These are phyloP conservation scores for Leptobrachium ailaonicum DNA, from an alignment of 2,113 vertebrate species.

Conservation along the genomic window DNA sequence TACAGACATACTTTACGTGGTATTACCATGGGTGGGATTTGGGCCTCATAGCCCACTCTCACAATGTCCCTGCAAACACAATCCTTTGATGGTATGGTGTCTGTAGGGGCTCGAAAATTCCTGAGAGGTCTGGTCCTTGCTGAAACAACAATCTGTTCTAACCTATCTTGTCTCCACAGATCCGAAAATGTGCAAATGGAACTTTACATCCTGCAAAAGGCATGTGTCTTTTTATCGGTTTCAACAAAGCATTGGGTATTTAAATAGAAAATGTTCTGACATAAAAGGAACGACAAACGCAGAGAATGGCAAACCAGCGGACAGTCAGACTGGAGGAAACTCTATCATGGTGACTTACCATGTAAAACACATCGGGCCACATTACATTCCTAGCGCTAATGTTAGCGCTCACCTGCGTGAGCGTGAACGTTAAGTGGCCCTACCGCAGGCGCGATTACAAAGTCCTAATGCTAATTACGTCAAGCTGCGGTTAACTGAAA, in stretches of 20 bases:
- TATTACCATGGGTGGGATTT: constrained; percentile 31
- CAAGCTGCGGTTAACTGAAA: too few species aligned
- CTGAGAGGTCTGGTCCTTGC: constrained; percentile 40
- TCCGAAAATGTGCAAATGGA: constrained; percentile 12
- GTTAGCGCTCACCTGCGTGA: too few species aligned
- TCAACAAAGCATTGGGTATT: constrained; percentile 1
- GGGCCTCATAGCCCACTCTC: constrained; percentile 19
- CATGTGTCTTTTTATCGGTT: neutral
- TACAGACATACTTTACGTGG: constrained; percentile 40
- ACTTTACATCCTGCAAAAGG: constrained; percentile 12
- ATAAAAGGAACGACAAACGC: neutral
- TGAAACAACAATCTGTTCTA: constrained; percentile 48
- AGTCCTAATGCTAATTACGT: too few species aligned
- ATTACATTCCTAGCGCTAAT: too few species aligned
- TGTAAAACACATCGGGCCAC: neutral
- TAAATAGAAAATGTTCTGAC: constrained; percentile 11
- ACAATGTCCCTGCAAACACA: constrained; percentile 44
- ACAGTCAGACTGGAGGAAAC: neutral
- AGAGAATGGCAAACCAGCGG: neutral
- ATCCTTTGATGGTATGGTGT: constrained; percentile 47
- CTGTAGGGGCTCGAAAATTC: constrained; percentile 39
- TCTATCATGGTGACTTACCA: too few species aligned
- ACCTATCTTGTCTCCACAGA: constrained; percentile 45
- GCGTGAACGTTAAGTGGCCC: too few species aligned
- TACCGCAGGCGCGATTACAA: too few species aligned